Percentiles rank a stretch among this genome's conserved stretches.
These are phyloP conservation scores for Stenolophus ochropezus DNA, from an alignment of 2,888 invertebrate genomes.

Conservation along the genomic window DNA sequence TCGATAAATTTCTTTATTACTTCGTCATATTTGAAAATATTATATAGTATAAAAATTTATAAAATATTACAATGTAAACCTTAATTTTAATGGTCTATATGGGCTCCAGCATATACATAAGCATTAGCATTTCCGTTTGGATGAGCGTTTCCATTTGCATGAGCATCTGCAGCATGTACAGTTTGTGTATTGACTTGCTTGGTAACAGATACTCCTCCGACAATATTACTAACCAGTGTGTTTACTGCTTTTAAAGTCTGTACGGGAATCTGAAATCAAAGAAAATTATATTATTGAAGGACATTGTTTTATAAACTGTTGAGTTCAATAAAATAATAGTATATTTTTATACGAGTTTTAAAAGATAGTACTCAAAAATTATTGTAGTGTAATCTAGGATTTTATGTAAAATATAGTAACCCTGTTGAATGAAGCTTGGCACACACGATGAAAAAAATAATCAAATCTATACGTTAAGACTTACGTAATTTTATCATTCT, in stretches of 20 bases:
- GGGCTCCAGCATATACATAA: constrained; percentile 9
- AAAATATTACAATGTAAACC: not conserved
- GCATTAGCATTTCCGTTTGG: constrained; percentile 19
- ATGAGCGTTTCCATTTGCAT: no score
- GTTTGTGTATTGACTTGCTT: constrained; percentile 32
- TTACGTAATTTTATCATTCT: no score
- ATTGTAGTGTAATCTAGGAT: no score
- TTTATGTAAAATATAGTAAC: no score
- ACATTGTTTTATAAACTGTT: not conserved
- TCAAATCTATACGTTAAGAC: no score
- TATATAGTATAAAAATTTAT: not conserved
- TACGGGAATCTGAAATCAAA: constrained; percentile 79
- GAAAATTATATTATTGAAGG: not conserved
- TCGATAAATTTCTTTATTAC: not conserved
- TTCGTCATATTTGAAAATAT: not conserved
- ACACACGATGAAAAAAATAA: no score
- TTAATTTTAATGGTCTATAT: not conserved
- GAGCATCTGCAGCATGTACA: not conserved
- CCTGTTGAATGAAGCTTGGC: no score
- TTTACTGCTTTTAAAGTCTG: constrained; percentile 81
- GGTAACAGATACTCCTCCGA: constrained; percentile 66
- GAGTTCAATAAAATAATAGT: not conserved
- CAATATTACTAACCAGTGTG: constrained; percentile 77
- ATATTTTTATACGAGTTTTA: not conserved
- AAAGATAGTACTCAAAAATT: no score